Percentiles rank a stretch among this genome's conserved stretches.
Conservation (phyloP, 1,140 invertebrate species). For the Prorops nasuta region DNA sequence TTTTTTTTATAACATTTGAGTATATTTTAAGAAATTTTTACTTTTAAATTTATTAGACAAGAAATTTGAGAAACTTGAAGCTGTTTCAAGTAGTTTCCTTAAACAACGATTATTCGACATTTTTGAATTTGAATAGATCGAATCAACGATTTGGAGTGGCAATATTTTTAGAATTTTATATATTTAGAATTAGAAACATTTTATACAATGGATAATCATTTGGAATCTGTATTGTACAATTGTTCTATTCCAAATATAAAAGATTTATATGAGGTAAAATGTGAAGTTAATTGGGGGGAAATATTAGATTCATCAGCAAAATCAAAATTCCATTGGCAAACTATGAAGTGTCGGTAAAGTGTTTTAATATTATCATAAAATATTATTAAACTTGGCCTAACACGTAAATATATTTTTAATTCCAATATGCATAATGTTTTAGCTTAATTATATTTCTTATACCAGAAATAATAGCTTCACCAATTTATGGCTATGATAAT, state of each 20-base stretch:
- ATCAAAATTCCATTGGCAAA: constrained; percentile 27
- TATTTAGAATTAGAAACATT: no score
- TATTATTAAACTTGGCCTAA: background rate
- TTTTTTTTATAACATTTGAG: no score
- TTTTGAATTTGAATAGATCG: no score
- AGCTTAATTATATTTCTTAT: constrained; percentile 30
- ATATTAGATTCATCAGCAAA: constrained; percentile 20
- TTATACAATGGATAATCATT: no score
- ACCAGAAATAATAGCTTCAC: constrained; percentile 31
- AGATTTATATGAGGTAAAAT: constrained; percentile 25
- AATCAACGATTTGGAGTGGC: no score
- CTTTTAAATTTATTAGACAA: no score
- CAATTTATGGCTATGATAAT: constrained; percentile 15
- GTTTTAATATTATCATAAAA: background rate
- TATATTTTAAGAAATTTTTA: no score
- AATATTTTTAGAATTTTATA: no score
- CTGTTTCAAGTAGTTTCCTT: no score
- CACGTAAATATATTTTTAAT: background rate
- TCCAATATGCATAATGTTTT: constrained; percentile 6
- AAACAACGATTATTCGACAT: no score
- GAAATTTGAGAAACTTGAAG: no score
- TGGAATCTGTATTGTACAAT: no score
- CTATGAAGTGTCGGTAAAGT: constrained; percentile 34
- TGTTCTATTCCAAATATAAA: constrained; percentile 16
- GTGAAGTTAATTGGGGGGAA: constrained; percentile 15